These are phyloP conservation scores for Megaceryle alcyon DNA, from an alignment of 2,797 vertebrate genomes.

Conservation along the genomic window DNA sequence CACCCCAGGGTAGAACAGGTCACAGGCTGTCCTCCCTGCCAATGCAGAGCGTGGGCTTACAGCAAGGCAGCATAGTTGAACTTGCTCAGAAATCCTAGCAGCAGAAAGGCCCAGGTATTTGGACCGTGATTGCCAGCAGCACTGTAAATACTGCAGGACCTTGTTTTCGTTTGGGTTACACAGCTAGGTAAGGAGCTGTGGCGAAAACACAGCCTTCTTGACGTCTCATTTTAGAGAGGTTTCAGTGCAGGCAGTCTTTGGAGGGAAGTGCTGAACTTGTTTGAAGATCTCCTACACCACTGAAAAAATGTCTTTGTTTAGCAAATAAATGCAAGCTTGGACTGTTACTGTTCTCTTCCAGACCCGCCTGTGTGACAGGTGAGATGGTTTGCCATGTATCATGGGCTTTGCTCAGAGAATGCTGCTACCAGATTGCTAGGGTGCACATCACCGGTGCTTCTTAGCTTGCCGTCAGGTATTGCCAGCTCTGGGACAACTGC, in stretches of 20 bases:
- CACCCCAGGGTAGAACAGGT: accelerated
- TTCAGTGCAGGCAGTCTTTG: not conserved
- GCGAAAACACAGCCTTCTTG: not conserved
- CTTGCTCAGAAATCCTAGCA: not conserved
- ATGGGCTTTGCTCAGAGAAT: not conserved
- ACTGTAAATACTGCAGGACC: not conserved
- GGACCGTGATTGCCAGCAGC: not conserved
- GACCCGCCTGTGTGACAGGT: not conserved
- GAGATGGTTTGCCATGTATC: not conserved
- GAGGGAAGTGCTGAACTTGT: not conserved
- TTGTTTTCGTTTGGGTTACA: not conserved
- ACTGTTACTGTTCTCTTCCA: not conserved
- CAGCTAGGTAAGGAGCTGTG: not conserved
- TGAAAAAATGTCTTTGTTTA: not conserved
- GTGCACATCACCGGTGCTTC: not conserved
- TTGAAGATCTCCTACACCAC: not conserved
- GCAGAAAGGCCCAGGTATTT: not conserved
- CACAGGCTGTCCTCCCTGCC: not conserved
- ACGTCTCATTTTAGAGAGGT: not conserved
- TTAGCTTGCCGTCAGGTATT: not conserved
- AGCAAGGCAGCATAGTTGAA: not conserved
- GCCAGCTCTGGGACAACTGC: not conserved
- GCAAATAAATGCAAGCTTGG: not conserved
- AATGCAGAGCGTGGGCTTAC: not conserved
- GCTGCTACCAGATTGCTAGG: not conserved